Base-by-base conservation (phyloP, 1,140 invertebrate genomes). In the Heliconius melpomene region DNA sequence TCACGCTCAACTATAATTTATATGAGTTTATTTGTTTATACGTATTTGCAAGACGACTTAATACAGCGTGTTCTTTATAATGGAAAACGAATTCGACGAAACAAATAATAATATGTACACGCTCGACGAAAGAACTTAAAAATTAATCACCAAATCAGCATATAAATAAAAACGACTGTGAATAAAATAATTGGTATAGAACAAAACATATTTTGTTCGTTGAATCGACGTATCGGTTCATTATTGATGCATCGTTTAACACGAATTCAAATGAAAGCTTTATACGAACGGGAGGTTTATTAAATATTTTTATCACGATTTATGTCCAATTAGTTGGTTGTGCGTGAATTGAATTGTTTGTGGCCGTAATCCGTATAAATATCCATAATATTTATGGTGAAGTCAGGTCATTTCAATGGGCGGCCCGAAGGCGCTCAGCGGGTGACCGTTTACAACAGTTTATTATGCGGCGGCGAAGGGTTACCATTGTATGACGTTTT, bases 281-380 rank as follows among this genome's bases (percentile, higher is more conserved):
- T 88, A 66, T 66, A 13, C 11, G 9, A 66, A 89, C 89, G 91
- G 86, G 18, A 52, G 87, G 87, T 88, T 93, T 90, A 94, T 94
- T 93, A 89, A 92, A 92, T 92, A 91, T 93, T 92, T 93, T 89
- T 91, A 92, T 86, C 85, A 90, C 91, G 88, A 93, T 91, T 93
- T 93, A 93, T 91, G 85, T 88, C 88, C 92, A 94, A 94, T 94
- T 94, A 94, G 88, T 90, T 87, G 88, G 80, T 87, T 87, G 86
- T 90, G 91, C 90, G 90, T 94, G 91, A 94, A 94, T 93, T 91
- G 92, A 94, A 94, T 94, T 94, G 92, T 93, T 94, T 90, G 92
- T 91, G 87, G 83, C 86, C 86, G 85, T 91, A 92, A 92, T 92
- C 85, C 92, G 90, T 91, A 91, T 92, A 93, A 92, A 92, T 88